Evolutionary conservation across 2,888 invertebrate genomes (phyloP), one percentile per base, ranked within the genome.

Genomic region (Drosophila dives): DNA sequence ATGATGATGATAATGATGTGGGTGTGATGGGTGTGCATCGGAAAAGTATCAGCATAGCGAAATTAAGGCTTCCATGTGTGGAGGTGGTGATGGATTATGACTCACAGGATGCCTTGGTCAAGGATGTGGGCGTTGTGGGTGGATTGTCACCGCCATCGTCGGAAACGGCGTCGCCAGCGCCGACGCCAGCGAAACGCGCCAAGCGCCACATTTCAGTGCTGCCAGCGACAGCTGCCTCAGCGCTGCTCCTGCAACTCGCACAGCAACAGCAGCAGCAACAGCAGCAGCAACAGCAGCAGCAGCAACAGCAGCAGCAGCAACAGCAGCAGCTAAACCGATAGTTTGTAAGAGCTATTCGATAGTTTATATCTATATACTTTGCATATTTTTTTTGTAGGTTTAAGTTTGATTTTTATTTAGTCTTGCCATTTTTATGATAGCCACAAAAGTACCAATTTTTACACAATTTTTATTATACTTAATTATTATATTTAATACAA

Each of bases 101-200:
- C 61, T 84, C 84, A 86, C 89, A 85, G 60, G 84, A 86, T 81
- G 83, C 81, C 76, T 80, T 89, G 75, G 77, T 65, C 59, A 81
- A 75, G 56, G 87, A 88, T 71, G 84, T 87, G 50, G 72, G 82
- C 64, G 70, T 86, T 55, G 86, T 86, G 29, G 86, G 88, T 48
- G 85, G 80, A 10, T 33, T 77, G 2, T 66, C 72, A 45, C 74
- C 86, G 12, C 58, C 87, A 38, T 12, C 68, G 11, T 54, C 56
- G 51, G 56, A 58, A 51, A 4, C 59, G 10, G n/a, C 61, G 33
- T 40, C 72, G 11, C 34, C 75, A 23, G 20, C 72, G 17, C 40
- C 76, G 38, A 68, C 67, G 45, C 70, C 72, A 64, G 66, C 73
- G 20, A 77, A 79, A 62, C 89, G 84, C 68, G 58, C 38, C 23